Evolutionary conservation across 2,888 invertebrate species (phyloP).

Genomic region (Eledona agricola): DNA sequence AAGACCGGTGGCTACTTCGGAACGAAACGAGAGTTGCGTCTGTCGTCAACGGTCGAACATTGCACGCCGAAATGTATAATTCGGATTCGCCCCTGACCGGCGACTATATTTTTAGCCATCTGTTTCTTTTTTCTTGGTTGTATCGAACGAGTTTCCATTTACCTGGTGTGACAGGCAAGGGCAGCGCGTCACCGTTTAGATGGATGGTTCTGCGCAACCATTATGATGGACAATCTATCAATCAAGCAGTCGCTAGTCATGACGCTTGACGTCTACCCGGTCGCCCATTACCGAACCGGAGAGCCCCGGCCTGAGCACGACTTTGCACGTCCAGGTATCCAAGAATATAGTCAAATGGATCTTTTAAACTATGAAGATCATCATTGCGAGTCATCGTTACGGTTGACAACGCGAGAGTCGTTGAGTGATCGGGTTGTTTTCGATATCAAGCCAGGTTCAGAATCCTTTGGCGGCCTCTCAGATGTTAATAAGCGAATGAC

Average conservation of each 20-base stretch:
- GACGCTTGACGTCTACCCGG: constrained; percentile 54
- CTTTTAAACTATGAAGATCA: constrained; percentile 6
- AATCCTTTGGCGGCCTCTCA: constrained; percentile 33
- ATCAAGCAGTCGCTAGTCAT: constrained; percentile 60
- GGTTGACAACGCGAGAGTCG: constrained; percentile 29
- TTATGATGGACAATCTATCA: constrained; percentile 64
- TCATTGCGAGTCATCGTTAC: constrained; percentile 24
- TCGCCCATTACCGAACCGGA: constrained; percentile 26
- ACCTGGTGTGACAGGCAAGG: constrained; percentile 55
- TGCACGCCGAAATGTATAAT: too few species aligned
- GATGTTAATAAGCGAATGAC: constrained; percentile 39
- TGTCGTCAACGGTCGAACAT: too few species aligned
- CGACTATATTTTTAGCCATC: constrained; percentile 34
- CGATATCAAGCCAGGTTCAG: constrained; percentile 20
- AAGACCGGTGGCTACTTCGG: constrained; percentile 24
- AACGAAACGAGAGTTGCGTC: too few species aligned
- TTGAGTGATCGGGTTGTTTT: constrained; percentile 27
- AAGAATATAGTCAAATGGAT: constrained; percentile 17
- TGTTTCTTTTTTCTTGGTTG: constrained; percentile 35
- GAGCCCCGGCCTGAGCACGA: neutral
- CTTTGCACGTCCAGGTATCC: constrained; percentile 2
- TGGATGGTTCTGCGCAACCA: constrained; percentile 61
- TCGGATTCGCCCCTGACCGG: too few species aligned
- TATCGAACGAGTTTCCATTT: constrained; percentile 47
- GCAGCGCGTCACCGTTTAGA: constrained; percentile 55